Conservation (phyloP, 2,888 invertebrate species). For the Papilio gigon region DNA sequence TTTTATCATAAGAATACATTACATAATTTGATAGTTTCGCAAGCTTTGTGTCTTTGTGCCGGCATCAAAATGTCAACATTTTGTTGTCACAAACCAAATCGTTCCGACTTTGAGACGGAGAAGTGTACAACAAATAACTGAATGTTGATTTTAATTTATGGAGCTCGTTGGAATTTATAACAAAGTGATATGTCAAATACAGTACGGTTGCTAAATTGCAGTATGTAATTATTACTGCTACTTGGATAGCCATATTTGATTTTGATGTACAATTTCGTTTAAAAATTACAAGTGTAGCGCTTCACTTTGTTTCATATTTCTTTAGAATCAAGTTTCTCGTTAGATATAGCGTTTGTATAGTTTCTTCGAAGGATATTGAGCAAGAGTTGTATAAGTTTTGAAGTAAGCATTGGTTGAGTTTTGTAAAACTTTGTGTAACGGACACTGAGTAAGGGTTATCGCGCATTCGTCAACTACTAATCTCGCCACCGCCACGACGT, state of each 20-base stretch:
- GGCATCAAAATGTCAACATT: background rate
- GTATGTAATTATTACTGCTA: background rate
- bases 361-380: background rate
- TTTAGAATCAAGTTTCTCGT: background rate
- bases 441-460: too few species aligned
- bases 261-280: background rate
- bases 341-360: background rate
- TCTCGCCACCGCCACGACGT: too few species aligned
- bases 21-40: background rate
- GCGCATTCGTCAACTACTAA: too few species aligned
- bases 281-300: background rate
- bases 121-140: background rate
- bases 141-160: background rate
- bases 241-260: background rate
- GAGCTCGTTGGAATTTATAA: background rate
- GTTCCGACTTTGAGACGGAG: background rate
- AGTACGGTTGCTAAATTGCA: background rate
- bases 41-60: background rate
- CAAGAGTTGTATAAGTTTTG: background rate
- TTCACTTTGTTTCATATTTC: background rate
- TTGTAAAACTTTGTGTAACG: conserved; percentile 5
- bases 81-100: background rate
- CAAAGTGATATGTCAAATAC: background rate
- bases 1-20: background rate
- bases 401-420: background rate